Evolutionary conservation across 1,140 invertebrate genomes (phyloP).

Genomic region (Melipona quadrifasciata): DNA sequence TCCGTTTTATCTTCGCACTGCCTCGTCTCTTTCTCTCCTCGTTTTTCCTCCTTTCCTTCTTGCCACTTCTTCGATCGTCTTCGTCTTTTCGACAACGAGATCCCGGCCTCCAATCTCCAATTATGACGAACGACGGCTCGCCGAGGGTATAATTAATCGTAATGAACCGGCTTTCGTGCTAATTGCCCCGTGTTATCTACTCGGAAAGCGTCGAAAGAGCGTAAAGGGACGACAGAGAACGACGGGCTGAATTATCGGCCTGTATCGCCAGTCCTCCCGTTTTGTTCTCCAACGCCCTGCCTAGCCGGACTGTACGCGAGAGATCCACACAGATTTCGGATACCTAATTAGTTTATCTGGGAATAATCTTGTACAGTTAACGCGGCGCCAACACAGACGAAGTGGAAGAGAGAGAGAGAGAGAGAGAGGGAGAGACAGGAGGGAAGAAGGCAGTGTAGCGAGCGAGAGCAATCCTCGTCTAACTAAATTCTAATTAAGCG

Average conservation of each 20-base stretch:
- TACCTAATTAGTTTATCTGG: slow-evolving; percentile 69
- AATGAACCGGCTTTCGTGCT: slow-evolving; percentile 41
- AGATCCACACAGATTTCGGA: slow-evolving; percentile 57
- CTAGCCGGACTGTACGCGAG: slow-evolving; percentile 26
- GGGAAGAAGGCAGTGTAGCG: background rate
- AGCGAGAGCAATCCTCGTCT: slow-evolving; percentile 46
- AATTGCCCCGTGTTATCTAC: slow-evolving; percentile 39
- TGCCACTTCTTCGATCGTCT: background rate
- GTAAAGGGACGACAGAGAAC: slow-evolving; percentile 8
- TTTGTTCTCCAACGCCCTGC: background rate
- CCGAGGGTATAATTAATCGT: slow-evolving; percentile 44
- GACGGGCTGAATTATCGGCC: background rate
- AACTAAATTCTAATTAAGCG: slow-evolving; percentile 71
- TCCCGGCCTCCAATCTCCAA: slow-evolving; percentile 21
- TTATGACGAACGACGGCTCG: slow-evolving; percentile 42
- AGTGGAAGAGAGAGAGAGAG: background rate
- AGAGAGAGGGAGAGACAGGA: too few relatives aligned
- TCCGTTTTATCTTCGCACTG: background rate
- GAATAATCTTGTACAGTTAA: slow-evolving; percentile 69
- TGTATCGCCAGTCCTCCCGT: background rate
- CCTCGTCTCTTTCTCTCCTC: background rate
- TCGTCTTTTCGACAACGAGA: slow-evolving; percentile 45
- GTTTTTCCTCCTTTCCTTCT: background rate
- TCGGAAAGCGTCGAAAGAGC: slow-evolving; percentile 20
- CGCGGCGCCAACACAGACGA: slow-evolving; percentile 38